Evolutionary conservation across 2,888 invertebrate species (phyloP), one percentile per base, ranked within the genome.

Genomic region (Xylota sylvarum): DNA sequence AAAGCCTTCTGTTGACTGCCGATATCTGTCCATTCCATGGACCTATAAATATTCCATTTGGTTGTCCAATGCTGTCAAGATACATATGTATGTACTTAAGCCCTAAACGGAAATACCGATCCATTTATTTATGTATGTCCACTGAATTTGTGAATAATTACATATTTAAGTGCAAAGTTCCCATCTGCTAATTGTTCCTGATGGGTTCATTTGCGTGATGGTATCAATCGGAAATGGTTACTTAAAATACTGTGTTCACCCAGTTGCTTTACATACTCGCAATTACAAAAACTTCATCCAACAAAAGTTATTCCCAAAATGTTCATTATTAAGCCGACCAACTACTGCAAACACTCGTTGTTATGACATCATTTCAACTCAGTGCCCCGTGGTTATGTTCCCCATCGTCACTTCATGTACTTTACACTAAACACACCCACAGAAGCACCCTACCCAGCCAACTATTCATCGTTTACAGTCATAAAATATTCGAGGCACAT

Each of bases 401-500:
- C 30, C 12, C 32, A 50, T 37, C 37, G 27, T 52, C 67, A 67
- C 65, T 50, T 35, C 19, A 64, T n/a, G n/a, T n/a, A n/a, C n/a
- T n/a, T n/a, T n/a, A n/a, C 14, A 4, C 12, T 9, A 5, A 46
- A 17, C n/a, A 6, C 12, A 32, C 5, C 46, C 43, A 35, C 35
- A 17, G 10, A 17, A 23, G 0, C n/a, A n/a, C 10, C 17, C 46
- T 7, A 5, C n/a, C 32, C 5, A 12, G 5, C 35, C 50, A 19
- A 4, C 32, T 35, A 50, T 50, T 10, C 40, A 40, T 5, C 50
- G 19, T 52, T 67, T 50, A 67, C 1, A 17, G n/a, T 0, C 35
- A 67, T 67, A 50, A 67, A n/a, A 67, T 50, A 67, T 67, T 52
- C 50, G 67, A 37, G 14, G 10, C 52, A 67, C 67, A 52, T 50